A percentile compares a stretch with the other conserved stretches of the same genome.
Evolutionary conservation across 2,888 invertebrate genomes (phyloP).

Genomic region (Phaedon cochleariae): DNA sequence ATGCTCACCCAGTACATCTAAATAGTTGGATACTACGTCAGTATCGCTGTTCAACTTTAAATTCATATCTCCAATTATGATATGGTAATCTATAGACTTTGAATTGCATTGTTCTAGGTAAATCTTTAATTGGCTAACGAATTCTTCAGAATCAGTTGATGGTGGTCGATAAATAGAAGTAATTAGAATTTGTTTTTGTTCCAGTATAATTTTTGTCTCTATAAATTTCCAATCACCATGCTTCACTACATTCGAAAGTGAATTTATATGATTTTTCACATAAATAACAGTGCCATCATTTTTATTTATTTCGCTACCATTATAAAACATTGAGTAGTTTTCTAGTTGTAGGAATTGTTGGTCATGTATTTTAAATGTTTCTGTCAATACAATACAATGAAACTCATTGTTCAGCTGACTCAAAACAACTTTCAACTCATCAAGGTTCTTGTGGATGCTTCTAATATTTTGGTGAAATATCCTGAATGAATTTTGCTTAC

Average conservation of each 20-base stretch:
- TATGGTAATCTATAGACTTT: background rate
- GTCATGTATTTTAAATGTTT: slow-evolving; percentile 4
- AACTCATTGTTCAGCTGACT: slow-evolving; percentile 4
- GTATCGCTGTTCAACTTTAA: slow-evolving; percentile 8
- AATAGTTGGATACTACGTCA: too few species aligned
- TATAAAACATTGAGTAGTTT: slow-evolving; percentile 8
- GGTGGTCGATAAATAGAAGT: slow-evolving; percentile 12
- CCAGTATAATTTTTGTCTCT: background rate
- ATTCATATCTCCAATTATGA: slow-evolving; percentile 17
- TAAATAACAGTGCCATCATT: slow-evolving; percentile 15
- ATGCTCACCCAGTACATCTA: too few species aligned
- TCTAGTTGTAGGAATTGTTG: background rate
- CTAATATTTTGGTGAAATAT: too few species aligned
- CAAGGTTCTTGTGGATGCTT: background rate
- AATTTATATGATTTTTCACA: slow-evolving; percentile 1
- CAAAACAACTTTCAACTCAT: slow-evolving; percentile 9
- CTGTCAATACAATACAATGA: slow-evolving; percentile 14
- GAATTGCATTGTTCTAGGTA: slow-evolving; percentile 3
- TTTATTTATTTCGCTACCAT: slow-evolving; percentile 7
- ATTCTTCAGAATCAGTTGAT: slow-evolving; percentile 5
- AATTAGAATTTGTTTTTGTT: background rate
- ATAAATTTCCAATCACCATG: slow-evolving; percentile 3
- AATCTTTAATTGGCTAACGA: background rate
- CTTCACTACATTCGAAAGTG: background rate
- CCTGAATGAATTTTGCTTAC: background rate